These are phyloP conservation scores for Dicranocentrus wangi DNA, from an alignment of 2,888 invertebrate genomes.

Conservation along the genomic window DNA sequence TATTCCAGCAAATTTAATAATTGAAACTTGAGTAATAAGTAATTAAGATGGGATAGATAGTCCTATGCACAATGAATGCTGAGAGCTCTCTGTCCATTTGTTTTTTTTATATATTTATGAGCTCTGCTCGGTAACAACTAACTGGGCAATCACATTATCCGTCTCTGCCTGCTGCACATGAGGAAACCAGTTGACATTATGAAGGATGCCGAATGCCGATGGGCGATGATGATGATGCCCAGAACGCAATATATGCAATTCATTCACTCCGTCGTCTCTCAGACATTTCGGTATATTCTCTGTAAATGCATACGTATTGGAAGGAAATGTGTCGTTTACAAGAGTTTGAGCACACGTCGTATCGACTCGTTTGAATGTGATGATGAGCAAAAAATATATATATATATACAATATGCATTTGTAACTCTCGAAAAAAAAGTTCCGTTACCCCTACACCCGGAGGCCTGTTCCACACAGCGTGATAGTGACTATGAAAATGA, in stretches of 20 bases:
- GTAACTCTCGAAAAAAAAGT: slow-evolving; percentile 43
- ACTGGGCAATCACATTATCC: neutral
- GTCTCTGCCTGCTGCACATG: no score
- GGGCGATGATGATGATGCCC: no score
- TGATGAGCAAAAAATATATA: slow-evolving; percentile 46
- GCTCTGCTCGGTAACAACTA: slow-evolving; percentile 14
- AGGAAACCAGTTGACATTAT: no score
- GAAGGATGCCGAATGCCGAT: no score
- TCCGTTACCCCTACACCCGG: slow-evolving; percentile 61
- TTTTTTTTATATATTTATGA: no score
- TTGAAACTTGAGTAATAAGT: no score
- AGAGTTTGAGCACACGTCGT: slow-evolving; percentile 5
- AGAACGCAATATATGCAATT: slow-evolving; percentile 11
- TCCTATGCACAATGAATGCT: no score
- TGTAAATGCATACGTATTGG: neutral
- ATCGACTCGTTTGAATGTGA: neutral
- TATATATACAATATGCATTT: neutral
- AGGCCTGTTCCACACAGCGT: slow-evolving; percentile 61
- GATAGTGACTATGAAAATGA: slow-evolving; percentile 26
- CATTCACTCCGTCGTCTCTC: neutral
- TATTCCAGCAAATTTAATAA: no score
- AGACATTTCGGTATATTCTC: neutral
- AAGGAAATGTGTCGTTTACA: slow-evolving; percentile 29
- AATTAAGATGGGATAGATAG: no score
- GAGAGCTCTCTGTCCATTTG: no score